phyloP scores from a whole-genome alignment of 1,140 invertebrate species.

The Diprion similis region DNA sequence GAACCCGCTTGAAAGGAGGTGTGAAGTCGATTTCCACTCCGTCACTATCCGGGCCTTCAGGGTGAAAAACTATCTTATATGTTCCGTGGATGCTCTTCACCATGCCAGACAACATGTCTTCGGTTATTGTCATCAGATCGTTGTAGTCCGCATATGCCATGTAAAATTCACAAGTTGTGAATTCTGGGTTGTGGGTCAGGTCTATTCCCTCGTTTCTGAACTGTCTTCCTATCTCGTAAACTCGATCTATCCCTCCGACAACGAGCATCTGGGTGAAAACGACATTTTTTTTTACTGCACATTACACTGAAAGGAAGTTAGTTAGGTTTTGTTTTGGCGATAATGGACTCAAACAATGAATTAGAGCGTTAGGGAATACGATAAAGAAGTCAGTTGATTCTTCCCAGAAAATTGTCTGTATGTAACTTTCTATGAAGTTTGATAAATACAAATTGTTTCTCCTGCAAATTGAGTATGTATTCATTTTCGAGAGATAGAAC shows the following conservation, averaged over 20 bases:
- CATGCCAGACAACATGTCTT: constrained; percentile 89
- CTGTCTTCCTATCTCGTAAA: constrained; percentile 97
- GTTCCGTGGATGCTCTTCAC: constrained; percentile 74
- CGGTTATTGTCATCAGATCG: constrained; percentile 93
- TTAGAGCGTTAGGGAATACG: not conserved
- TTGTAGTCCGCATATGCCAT: constrained; percentile 99
- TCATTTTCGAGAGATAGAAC: constrained; percentile 13
- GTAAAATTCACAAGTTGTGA: constrained; percentile 99
- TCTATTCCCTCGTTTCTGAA: constrained; percentile 99
- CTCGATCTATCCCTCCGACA: constrained; percentile 95
- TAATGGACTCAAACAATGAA: not conserved
- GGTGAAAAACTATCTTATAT: constrained; percentile 91
- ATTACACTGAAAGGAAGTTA: too few relatives aligned
- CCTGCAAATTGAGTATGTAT: constrained; percentile 12
- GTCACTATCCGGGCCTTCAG: constrained; percentile 86
- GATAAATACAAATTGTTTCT: not conserved
- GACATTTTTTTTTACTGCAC: not conserved
- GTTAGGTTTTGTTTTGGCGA: too few relatives aligned
- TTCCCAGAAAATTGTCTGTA: too few relatives aligned
- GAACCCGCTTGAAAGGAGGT: constrained; percentile 92
- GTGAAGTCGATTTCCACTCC: constrained; percentile 94
- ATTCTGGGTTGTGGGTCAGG: constrained; percentile 98
- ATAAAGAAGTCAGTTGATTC: not conserved
- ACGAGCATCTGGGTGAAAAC: constrained; percentile 80
- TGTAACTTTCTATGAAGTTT: not conserved